Evolutionary conservation across 2,797 vertebrate genomes (phyloP), one percentile per base, ranked within the genome.

Genomic region (Mus minutoides): DNA sequence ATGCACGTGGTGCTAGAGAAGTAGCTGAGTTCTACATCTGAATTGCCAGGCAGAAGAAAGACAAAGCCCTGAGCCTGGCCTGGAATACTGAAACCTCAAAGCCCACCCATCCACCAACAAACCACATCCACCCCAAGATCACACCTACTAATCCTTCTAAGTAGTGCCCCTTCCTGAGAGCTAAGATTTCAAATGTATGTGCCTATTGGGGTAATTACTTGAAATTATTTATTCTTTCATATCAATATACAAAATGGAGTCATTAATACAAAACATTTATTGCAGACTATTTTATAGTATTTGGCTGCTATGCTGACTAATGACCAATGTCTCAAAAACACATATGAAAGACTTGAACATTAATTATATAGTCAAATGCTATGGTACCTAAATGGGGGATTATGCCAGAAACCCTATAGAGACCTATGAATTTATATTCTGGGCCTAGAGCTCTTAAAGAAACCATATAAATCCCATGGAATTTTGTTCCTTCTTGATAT

Each of bases 221-320:
- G 71, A 87, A 80, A 52, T 62, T 3, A 67, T 60, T 92, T 34
- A 91, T 85, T 31, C 22, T 95, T 93, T 93, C 80, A 8, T 22
- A 89, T 91, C 34, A 86, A 58, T 58, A 93, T 79, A 6, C 5
- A 91, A 73, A 87, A 29, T 46, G 9, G 78, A 95, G 82, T 83
- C 31, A 69, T n/a, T 73, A 73, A 88, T 19, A 43, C 4, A 71
- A 90, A 69, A n/a, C 64, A n/a, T 26, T 58, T 19, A 83, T 83
- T 94, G 3, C 11, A 79, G 64, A 16, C 4, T 87, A 13, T 76
- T 88, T 52, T 52, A 12, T 77, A 91, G 6, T 16, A 88, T 60
- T 84, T 67, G 11, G 9, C 26, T 92, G 80, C 24, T 88, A 54
- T 85, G 7, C 5, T 54, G 7, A 85, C 37, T 84, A 26, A 60